A percentile compares a stretch with the other conserved stretches of the same genome.
These are phyloP conservation scores for Anastrepha obliqua DNA, from an alignment of 1,140 invertebrate species.

Conservation along the genomic window DNA sequence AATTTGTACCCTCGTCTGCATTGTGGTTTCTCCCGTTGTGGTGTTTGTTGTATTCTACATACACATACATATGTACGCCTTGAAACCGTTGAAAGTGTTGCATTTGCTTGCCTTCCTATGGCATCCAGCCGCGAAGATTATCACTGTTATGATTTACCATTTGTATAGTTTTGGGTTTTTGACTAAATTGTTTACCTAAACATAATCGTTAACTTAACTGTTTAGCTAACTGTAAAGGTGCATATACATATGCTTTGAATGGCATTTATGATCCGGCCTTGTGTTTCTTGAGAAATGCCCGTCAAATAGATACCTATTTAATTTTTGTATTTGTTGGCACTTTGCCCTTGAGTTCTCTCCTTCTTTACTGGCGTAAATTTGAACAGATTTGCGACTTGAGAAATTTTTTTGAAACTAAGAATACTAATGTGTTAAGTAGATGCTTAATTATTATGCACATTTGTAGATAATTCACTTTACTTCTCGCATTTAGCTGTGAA, in stretches of 20 bases:
- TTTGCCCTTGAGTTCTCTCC: too few relatives aligned
- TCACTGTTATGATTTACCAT: conserved; percentile 47
- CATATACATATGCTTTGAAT: neutral
- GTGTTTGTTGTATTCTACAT: neutral
- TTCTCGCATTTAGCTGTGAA: too few relatives aligned
- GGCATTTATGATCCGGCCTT: neutral
- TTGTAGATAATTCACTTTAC: too few relatives aligned
- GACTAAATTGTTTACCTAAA: conserved; percentile 23
- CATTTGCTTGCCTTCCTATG: neutral
- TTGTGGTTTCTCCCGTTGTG: conserved; percentile 17
- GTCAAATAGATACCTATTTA: neutral
- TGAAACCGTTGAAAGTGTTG: conserved; percentile 30
- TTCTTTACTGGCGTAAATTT: too few relatives aligned
- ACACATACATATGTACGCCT: neutral
- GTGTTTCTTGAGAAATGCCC: neutral
- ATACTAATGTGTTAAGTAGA: too few relatives aligned
- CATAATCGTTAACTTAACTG: neutral
- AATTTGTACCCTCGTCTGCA: neutral
- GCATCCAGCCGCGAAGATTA: conserved; percentile 24
- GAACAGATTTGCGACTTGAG: too few relatives aligned
- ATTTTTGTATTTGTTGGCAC: neutral
- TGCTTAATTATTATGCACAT: too few relatives aligned
- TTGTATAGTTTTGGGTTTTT: conserved; percentile 4
- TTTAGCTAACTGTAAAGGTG: conserved; percentile 39
- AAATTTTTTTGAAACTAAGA: too few relatives aligned